phyloP scores from a whole-genome alignment of 2,113 vertebrate species.

The Caloenas nicobarica region DNA sequence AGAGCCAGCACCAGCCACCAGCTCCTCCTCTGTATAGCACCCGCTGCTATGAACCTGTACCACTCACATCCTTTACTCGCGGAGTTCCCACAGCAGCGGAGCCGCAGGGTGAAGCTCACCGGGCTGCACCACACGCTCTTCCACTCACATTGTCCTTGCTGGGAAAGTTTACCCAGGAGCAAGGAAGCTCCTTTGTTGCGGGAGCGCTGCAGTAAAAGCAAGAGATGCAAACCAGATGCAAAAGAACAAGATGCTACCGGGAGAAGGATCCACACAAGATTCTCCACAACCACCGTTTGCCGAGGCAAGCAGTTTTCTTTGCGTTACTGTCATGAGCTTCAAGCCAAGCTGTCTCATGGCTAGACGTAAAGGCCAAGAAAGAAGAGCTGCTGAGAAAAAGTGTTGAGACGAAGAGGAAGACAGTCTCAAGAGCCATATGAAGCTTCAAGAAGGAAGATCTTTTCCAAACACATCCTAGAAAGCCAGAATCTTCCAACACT shows the following conservation, averaged over 20 bases:
- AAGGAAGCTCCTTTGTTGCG: not conserved
- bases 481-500: not conserved
- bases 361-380: not conserved
- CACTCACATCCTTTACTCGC: too few relatives aligned
- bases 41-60: not conserved
- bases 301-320: not conserved
- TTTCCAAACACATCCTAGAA: not conserved
- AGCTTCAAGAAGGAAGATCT: constrained; percentile 10
- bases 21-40: not conserved
- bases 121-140: not conserved
- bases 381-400: not conserved
- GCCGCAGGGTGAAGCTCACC: not conserved
- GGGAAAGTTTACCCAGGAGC: not conserved
- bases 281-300: not conserved
- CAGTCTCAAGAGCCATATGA: not conserved
- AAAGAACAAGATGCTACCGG: not conserved
- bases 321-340: not conserved
- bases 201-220: not conserved
- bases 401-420: not conserved
- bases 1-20: not conserved
- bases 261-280: not conserved
- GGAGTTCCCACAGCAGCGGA: not conserved
- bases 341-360: not conserved
- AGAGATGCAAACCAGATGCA: not conserved
- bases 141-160: not conserved